Percentiles rank a stretch among this genome's conserved stretches.
phyloP scores from a whole-genome alignment of 2,797 vertebrate genomes.

The Florisuga fusca region DNA sequence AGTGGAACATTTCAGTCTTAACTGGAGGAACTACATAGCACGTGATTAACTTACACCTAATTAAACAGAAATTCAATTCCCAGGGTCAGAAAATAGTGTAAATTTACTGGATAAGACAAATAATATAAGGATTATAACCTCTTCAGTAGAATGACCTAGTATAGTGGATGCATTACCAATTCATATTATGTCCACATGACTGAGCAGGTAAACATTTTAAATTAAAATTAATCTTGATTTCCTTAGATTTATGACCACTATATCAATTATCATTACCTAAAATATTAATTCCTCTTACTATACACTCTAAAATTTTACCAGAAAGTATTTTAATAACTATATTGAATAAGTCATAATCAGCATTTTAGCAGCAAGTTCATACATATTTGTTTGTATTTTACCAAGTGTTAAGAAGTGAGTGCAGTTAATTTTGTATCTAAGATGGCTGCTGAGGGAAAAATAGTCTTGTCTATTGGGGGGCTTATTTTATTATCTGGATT shows the following conservation, averaged over 20 bases:
- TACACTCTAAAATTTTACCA: not conserved
- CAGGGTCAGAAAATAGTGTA: not conserved
- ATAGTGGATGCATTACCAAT: not conserved
- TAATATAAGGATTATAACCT: not conserved
- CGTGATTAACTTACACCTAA: not conserved
- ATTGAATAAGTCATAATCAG: not conserved
- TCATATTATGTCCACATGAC: not conserved
- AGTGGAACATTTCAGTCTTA: not conserved
- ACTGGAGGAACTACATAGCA: not conserved
- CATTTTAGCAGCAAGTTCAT: not conserved
- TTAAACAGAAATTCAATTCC: not conserved
- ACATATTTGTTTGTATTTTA: not conserved
- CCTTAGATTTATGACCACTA: not conserved
- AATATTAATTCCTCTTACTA: not conserved
- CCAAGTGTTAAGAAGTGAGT: not conserved
- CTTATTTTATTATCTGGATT: not conserved
- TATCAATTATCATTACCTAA: not conserved
- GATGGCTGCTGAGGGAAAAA: not conserved
- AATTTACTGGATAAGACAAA: not conserved
- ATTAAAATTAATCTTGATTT: not conserved
- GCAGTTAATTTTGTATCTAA: not conserved
- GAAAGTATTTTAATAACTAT: not conserved
- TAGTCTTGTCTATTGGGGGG: rapidly evolving
- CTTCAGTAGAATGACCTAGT: not conserved
- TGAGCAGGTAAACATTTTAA: not conserved